phyloP scores from a whole-genome alignment of 2,113 vertebrate genomes.

The Pungitius pungitius region DNA sequence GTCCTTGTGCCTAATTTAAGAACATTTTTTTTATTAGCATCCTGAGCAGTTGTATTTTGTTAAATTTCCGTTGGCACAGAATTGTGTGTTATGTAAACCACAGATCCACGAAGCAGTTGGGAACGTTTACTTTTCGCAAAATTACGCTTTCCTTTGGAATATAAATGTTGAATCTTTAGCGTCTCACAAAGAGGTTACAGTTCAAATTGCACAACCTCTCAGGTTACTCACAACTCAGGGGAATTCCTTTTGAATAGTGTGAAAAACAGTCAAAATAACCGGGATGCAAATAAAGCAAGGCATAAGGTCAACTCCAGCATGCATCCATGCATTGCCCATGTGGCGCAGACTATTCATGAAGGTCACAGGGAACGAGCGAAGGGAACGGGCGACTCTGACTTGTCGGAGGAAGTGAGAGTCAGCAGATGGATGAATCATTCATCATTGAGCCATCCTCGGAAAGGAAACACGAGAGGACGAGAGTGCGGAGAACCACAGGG shows the following conservation, averaged over 20 bases:
- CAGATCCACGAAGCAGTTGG: neutral
- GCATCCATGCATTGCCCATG: constrained; percentile 9
- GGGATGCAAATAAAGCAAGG: neutral
- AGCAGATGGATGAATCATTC: constrained; percentile 58
- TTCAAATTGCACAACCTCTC: neutral
- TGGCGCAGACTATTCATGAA: constrained; percentile 1
- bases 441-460: constrained; percentile 70
- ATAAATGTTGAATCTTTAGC: neutral
- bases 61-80: neutral
- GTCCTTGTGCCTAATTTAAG: constrained; percentile 32
- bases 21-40: constrained; percentile 30
- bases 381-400: constrained; percentile 47
- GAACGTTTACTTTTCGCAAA: constrained; percentile 1
- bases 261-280: neutral
- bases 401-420: constrained; percentile 51
- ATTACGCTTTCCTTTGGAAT: neutral
- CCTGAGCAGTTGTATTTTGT: constrained; percentile 15
- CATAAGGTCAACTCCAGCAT: neutral
- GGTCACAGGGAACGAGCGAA: constrained; percentile 31
- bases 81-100: constrained; percentile 23
- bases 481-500: constrained; percentile 64
- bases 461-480: constrained; percentile 68
- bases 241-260: neutral
- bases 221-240: neutral
- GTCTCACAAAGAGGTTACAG: neutral